Conservation (phyloP, 2,797 vertebrate genomes). For the Neomorphus geoffroyi region DNA sequence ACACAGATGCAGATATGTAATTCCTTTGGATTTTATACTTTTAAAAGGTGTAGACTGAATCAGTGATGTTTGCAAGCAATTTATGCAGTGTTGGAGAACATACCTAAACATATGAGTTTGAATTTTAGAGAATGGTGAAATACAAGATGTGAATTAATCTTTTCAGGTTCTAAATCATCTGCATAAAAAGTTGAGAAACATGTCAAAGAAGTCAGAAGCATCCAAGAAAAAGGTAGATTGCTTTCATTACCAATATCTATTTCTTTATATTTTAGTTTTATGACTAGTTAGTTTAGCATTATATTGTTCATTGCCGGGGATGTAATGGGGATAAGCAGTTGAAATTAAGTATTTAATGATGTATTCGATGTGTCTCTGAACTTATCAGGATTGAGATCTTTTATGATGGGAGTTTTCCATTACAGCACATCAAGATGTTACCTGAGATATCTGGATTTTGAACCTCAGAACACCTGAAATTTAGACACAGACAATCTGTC, state of each 20-base stretch:
- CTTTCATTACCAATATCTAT: neutral
- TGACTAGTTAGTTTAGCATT: neutral
- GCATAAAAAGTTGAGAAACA: constrained; percentile 94
- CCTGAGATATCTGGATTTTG: neutral
- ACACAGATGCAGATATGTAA: neutral
- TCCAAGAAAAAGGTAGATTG: constrained; percentile 96
- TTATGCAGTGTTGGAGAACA: neutral
- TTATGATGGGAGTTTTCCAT: neutral
- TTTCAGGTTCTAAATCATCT: constrained; percentile 95
- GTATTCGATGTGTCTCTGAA: neutral
- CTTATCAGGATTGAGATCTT: neutral
- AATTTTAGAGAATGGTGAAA: neutral
- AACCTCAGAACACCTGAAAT: neutral
- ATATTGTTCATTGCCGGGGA: neutral
- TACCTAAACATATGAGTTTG: neutral
- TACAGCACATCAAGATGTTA: neutral
- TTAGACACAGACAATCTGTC: neutral
- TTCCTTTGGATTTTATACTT: neutral
- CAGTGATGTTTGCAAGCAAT: neutral
- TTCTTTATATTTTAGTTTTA: neutral
- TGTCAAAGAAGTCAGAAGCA: constrained; percentile 97
- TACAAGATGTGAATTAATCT: constrained; percentile 20
- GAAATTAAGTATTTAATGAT: neutral
- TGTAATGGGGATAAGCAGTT: neutral
- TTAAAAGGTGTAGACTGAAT: neutral